These are phyloP conservation scores for Baronia brevicornis DNA, from an alignment of 2,888 invertebrate species.

Conservation along the genomic window DNA sequence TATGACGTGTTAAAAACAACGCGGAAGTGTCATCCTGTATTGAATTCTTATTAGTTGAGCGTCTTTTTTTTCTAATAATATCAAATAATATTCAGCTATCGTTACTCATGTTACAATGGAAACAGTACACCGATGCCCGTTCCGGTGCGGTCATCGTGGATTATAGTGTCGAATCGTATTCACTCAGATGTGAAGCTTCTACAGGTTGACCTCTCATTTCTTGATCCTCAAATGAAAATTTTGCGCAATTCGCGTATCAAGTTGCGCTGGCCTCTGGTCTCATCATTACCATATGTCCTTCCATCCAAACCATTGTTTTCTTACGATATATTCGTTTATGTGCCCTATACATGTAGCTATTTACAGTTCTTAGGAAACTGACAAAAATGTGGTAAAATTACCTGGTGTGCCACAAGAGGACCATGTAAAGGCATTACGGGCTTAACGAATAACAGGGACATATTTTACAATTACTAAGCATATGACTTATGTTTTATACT, in stretches of 20 bases:
- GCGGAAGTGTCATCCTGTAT: too few relatives aligned
- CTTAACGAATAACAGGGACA: too few relatives aligned
- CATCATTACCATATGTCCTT: slow-evolving; percentile 52
- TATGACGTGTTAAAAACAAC: too few relatives aligned
- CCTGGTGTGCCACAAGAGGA: too few relatives aligned
- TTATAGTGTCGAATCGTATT: slow-evolving; percentile 60
- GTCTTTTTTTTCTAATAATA: too few relatives aligned
- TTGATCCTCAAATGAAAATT: slow-evolving; percentile 18
- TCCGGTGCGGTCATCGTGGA: slow-evolving; percentile 61
- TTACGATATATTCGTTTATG: slow-evolving; percentile 44
- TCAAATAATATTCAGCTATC: slow-evolving; percentile 2
- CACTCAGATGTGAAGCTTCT: slow-evolving; percentile 42
- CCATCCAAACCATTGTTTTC: slow-evolving; percentile 47
- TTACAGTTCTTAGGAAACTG: too few relatives aligned
- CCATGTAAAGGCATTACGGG: too few relatives aligned
- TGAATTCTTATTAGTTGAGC: too few relatives aligned
- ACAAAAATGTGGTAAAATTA: too few relatives aligned
- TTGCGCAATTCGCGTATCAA: slow-evolving; percentile 26
- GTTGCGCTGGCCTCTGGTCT: slow-evolving; percentile 28
- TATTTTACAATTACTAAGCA: too few relatives aligned
- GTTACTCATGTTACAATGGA: slow-evolving; percentile 30
- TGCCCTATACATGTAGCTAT: slow-evolving; percentile 32
- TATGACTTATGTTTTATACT: too few relatives aligned
- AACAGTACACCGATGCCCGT: slow-evolving; percentile 43
- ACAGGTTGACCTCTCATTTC: slow-evolving; percentile 19